A percentile compares a stretch with the other conserved stretches of the same genome.
Evolutionary conservation across 2,113 vertebrate species (phyloP).

Genomic region (Pygoscelis antarcticus): DNA sequence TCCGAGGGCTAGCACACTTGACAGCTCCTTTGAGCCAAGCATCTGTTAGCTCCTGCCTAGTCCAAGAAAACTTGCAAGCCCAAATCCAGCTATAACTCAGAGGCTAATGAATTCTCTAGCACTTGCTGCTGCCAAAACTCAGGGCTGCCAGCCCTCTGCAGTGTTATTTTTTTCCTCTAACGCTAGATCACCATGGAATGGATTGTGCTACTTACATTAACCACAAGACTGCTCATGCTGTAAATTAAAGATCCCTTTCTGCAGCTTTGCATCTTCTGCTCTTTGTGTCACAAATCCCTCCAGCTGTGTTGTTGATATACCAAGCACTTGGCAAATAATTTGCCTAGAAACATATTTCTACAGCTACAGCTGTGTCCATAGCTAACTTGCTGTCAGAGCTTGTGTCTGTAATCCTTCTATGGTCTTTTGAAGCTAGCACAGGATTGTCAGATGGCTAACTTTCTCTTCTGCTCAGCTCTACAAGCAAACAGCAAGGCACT

Average conservation of each 20-base stretch:
- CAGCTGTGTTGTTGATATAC: background rate
- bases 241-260: slow-evolving; percentile 57
- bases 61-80: slow-evolving; percentile 7
- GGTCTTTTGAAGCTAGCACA: background rate
- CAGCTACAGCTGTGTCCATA: background rate
- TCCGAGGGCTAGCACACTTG: background rate
- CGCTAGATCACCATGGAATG: slow-evolving; percentile 23
- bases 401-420: background rate
- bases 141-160: background rate
- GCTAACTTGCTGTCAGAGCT: slow-evolving; percentile 5
- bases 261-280: slow-evolving; percentile 1
- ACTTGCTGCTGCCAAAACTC: slow-evolving; percentile 38
- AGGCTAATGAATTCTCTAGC: slow-evolving; percentile 30
- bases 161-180: slow-evolving; percentile 35
- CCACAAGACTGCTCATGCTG: slow-evolving; percentile 38
- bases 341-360: slow-evolving; percentile 14
- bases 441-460: background rate
- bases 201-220: slow-evolving; percentile 28
- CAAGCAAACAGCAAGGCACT: background rate
- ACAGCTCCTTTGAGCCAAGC: background rate
- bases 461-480: background rate
- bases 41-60: background rate
- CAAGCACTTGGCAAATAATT: slow-evolving; percentile 10
- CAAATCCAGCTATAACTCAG: slow-evolving; percentile 22
- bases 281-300: slow-evolving; percentile 10